A percentile compares a stretch with the other conserved stretches of the same genome.
phyloP scores from a whole-genome alignment of 2,797 vertebrate species.

The Cuniculus paca region DNA sequence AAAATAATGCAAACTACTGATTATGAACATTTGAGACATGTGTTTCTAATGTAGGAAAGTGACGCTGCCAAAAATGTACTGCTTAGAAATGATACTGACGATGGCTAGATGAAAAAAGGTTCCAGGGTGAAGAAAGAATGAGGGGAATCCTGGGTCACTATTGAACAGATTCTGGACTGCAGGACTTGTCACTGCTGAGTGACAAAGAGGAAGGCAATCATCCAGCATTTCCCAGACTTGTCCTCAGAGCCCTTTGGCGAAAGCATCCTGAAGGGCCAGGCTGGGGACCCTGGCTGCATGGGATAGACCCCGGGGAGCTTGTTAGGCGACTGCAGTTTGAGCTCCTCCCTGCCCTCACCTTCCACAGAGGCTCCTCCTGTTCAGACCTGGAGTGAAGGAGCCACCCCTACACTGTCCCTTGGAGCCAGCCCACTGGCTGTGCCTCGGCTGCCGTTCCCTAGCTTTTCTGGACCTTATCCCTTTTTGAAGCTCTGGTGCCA shows the following conservation, averaged over 20 bases:
- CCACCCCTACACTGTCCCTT: not conserved
- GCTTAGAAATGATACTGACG: not conserved
- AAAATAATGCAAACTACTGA: conserved; percentile 4
- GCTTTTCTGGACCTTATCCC: not conserved
- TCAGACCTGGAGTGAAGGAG: not conserved
- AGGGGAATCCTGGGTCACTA: not conserved
- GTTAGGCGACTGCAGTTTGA: not conserved
- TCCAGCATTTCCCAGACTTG: not conserved
- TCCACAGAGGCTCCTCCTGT: fast-evolving
- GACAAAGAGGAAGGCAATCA: not conserved
- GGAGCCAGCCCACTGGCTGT: not conserved
- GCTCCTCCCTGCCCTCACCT: not conserved
- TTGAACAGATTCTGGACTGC: not conserved
- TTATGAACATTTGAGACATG: not conserved
- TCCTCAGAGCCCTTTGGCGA: not conserved
- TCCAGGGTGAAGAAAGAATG: not conserved
- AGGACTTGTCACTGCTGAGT: not conserved
- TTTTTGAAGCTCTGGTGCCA: not conserved
- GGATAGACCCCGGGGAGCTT: too few species aligned
- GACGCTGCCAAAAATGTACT: conserved; percentile 1
- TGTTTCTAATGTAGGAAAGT: conserved; percentile 32
- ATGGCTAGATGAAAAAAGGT: not conserved
- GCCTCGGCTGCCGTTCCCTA: too few species aligned
- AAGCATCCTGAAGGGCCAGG: not conserved
- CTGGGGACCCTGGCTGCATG: not conserved